Evolutionary conservation across 2,113 vertebrate genomes (phyloP), one percentile per base, ranked within the genome.

Genomic region (Corythornis cristatus): DNA sequence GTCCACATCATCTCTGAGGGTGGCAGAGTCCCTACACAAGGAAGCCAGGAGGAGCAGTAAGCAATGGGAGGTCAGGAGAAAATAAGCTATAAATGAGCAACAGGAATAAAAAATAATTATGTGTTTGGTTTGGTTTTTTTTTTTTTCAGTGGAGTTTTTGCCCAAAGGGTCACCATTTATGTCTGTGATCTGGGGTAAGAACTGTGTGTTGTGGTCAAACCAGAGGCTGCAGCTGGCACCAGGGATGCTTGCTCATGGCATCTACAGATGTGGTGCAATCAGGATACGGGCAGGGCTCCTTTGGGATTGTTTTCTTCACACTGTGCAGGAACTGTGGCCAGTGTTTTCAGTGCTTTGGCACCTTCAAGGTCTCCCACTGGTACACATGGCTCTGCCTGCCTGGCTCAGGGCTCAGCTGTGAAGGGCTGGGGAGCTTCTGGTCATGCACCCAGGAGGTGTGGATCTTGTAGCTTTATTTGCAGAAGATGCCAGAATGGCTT

Each of bases 251-350:
- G 3, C 35, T 23, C 23, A 2, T 5, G 54, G 26, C 46, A 65
- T 21, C 35, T 0, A 0, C 14, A 4, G 43, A 7, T 33, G 57
- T 33, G 48, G 15, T 19, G 46, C 11, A 2, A 28, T 33, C 43
- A 31, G n/a, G 19, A 19, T 0, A 3, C 20, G 28, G 48, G 18
- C 11, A 1, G 1, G 23, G 45, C 67, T 77, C n/a, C 40, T 53
- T 62, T 58, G 31, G 56, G 16, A 20, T 6, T 6, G 3, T 22
- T 43, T 81, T 77, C 21, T 46, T 50, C 7, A 0, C 7, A 11
- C 8, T 50, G 13, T 35, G 10, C 40, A 22, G 48, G 57, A 54
- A 3, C 0, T 2, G 20, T 3, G 12, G 46, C 21, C n/a, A 50
- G 43, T 42, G 8, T 70, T 46, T 46, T 6, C 33, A 40, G 58